Evolutionary conservation across 2,113 vertebrate species (phyloP), one percentile per base, ranked within the genome.

Genomic region (Psophia crepitans): DNA sequence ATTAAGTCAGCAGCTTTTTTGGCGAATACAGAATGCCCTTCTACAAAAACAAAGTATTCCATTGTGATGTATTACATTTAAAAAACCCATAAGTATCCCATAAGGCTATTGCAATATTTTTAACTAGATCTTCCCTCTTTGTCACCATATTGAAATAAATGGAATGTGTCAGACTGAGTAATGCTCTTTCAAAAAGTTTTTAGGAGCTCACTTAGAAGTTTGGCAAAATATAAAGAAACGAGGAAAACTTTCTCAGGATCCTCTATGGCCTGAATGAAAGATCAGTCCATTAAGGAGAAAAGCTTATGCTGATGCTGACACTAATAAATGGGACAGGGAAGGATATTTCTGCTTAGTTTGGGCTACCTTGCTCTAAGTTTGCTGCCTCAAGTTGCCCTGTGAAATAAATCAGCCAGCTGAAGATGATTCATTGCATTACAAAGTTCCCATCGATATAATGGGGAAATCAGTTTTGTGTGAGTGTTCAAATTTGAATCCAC

Each of bases 31-130:
- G 77, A 68, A 77, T 73, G 89, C 95, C 96, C 95, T 95, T 95
- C 96, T 89, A 91, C 94, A 91, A 97, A 97, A 94, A 97, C 98
- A 98, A 97, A 98, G 97, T 97, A 97, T 97, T 90, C 98, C 75
- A 96, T 98, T 98, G 97, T 98, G 96, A 97, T 90, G 96, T 63
- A 85, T 91, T 95, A 97, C 96, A 84, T 96, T 96, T 90, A 84
- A 83, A 97, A 97, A 97, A 96, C 33, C 93, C 96, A 93, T 95
- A 96, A 97, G 94, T 97, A 93, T 94, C 68, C 95, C 96, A 95
- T 98, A 97, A 97, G 97, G 97, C 98, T 96, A 53, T 89, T 44
- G 96, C 97, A 92, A 84, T 95, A 96, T 96, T 97, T 98, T 95
- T 83, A 92, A 93, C 97, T 89, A 97, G 96, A 79, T 96, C 97